Evolutionary conservation across 2,888 invertebrate species (phyloP).

Genomic region (Chymomyza procnemis): DNA sequence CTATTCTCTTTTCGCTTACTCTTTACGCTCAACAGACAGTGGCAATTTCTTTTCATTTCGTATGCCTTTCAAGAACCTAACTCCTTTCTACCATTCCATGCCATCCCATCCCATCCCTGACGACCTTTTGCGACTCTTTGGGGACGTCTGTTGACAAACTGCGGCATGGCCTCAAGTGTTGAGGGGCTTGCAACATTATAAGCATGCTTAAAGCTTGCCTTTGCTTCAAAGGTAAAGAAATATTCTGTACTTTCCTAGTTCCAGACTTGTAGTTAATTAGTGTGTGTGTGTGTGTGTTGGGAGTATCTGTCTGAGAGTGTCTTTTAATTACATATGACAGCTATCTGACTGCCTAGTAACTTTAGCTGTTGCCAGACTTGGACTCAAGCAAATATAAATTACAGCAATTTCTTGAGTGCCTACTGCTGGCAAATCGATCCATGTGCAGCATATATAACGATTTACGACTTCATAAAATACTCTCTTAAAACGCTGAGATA

Average conservation of each 20-base stretch:
- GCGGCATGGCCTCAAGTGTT: slow-evolving; percentile 20
- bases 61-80: slow-evolving; percentile 34
- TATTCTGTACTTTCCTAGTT: slow-evolving; percentile 17
- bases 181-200: slow-evolving; percentile 53
- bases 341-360: slow-evolving; percentile 20
- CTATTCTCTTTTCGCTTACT: slow-evolving; percentile 31
- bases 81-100: no score
- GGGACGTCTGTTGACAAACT: slow-evolving; percentile 58
- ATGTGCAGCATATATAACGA: slow-evolving; percentile 8
- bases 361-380: background rate
- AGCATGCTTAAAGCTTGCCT: slow-evolving; percentile 41
- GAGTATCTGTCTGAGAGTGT: background rate
- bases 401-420: background rate
- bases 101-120: slow-evolving; percentile 6
- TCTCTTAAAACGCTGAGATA: background rate
- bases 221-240: slow-evolving; percentile 16
- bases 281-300: slow-evolving; percentile 38
- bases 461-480: slow-evolving; percentile 50
- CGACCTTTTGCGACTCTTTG: slow-evolving; percentile 1
- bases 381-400: background rate
- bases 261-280: slow-evolving; percentile 64
- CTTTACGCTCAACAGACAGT: slow-evolving; percentile 52
- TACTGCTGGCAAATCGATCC: background rate
- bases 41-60: slow-evolving; percentile 67
- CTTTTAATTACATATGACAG: slow-evolving; percentile 62